These are phyloP conservation scores for Drosophila setosimentum DNA, from an alignment of 2,888 invertebrate species.

Conservation along the genomic window DNA sequence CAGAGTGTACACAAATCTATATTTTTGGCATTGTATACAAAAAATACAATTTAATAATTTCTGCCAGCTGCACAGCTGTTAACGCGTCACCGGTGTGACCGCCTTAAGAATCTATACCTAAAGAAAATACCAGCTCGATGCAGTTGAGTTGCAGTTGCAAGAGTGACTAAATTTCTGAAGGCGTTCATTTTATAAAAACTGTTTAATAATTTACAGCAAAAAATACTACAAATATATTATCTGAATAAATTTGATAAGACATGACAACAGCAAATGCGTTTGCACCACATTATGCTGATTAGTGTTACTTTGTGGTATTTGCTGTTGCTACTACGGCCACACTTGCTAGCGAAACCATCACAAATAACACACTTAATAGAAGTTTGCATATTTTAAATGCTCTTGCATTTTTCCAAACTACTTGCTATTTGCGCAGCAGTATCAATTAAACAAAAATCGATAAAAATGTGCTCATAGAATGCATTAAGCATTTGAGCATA, in stretches of 20 bases:
- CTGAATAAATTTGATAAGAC: neutral
- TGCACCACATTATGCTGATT: slow-evolving; percentile 18
- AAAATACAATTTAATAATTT: slow-evolving; percentile 23
- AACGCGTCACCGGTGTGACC: slow-evolving; percentile 44
- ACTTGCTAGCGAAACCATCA: slow-evolving; percentile 58
- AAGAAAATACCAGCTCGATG: slow-evolving; percentile 43
- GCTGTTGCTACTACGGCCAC: slow-evolving; percentile 50
- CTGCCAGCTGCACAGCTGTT: slow-evolving; percentile 60
- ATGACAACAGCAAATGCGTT: neutral
- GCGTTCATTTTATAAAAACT: neutral
- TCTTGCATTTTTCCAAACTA: neutral
- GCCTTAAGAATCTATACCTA: neutral
- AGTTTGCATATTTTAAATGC: slow-evolving; percentile 21
- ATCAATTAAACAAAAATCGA: neutral
- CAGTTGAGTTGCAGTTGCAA: too few relatives aligned
- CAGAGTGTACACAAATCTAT: slow-evolving; percentile 33
- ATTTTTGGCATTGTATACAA: slow-evolving; percentile 66
- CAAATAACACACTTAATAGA: slow-evolving; percentile 65
- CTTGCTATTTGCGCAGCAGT: slow-evolving; percentile 4
- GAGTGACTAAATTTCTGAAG: neutral
- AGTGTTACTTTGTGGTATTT: slow-evolving; percentile 32
- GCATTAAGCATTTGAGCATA: slow-evolving; percentile 12
- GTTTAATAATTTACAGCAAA: neutral
- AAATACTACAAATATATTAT: too few relatives aligned
- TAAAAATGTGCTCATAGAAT: slow-evolving; percentile 37